These are phyloP conservation scores for Cosmia pyralina DNA, from an alignment of 2,888 invertebrate genomes.

Conservation along the genomic window DNA sequence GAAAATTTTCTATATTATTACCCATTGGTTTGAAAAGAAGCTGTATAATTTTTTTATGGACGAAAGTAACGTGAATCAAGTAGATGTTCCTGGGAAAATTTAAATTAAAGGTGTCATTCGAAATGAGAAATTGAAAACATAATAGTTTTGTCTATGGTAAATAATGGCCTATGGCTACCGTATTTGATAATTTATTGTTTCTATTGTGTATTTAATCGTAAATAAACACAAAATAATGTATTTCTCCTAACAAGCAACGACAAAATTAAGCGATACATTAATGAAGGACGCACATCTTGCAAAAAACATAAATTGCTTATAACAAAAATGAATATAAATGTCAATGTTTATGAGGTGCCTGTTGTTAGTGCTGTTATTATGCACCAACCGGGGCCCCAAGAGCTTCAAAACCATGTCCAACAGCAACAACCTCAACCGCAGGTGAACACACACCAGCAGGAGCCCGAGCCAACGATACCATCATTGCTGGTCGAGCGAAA, in stretches of 20 bases:
- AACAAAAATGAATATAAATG: slow-evolving; percentile 73
- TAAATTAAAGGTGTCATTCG: neutral
- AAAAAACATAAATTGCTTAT: slow-evolving; percentile 36
- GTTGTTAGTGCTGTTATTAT: slow-evolving; percentile 68
- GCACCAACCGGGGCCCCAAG: slow-evolving; percentile 63
- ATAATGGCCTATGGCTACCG: slow-evolving; percentile 63
- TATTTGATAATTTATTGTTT: slow-evolving; percentile 56
- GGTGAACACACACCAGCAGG: slow-evolving; percentile 57
- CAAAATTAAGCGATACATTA: slow-evolving; percentile 29
- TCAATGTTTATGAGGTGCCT: slow-evolving; percentile 75
- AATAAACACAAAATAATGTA: slow-evolving; percentile 56
- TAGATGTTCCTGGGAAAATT: neutral
- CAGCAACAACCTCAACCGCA: slow-evolving; percentile 52
- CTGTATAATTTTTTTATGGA: rapidly evolving
- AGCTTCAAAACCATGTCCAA: slow-evolving; percentile 63
- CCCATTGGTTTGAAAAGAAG: neutral
- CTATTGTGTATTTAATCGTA: slow-evolving; percentile 56
- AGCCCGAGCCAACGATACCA: slow-evolving; percentile 59
- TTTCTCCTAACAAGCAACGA: slow-evolving; percentile 11
- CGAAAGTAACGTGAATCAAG: neutral
- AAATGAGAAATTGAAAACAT: slow-evolving; percentile 4
- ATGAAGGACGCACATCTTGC: slow-evolving; percentile 38
- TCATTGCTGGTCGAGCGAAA: slow-evolving; percentile 70
- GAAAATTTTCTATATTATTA: rapidly evolving
- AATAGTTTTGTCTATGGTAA: slow-evolving; percentile 49